Base-by-base conservation (phyloP, 1,140 invertebrate species). In the Pogonomyrmex barbatus region DNA sequence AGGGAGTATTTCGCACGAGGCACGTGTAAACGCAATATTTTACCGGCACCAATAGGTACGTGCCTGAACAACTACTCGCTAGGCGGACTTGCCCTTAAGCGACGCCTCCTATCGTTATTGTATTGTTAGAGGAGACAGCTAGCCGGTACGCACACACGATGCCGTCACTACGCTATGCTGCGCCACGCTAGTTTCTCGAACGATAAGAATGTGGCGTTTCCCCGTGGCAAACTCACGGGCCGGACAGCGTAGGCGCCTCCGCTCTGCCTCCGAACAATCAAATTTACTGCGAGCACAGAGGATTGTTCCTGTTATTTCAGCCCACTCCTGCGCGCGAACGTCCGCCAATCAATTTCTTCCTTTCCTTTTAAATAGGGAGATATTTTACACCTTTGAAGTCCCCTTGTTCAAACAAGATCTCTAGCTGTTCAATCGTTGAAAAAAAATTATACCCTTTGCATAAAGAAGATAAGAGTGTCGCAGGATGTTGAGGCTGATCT, bases 171-270 rank as follows among this genome's bases (percentile, higher is more conserved):
- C 77, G 33, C 54, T 58, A 45, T 47, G 47, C 30, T 30, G 33
- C 52, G 67, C 54, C 58, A 65, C 42, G 63, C 79, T 30, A 71
- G 79, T 68, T 87, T 76, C 54, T 54, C 70, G 68, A 52, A 88
- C 81, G 83, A 91, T 91, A 91, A 91, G 90, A 89, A 86, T 91
- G 87, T 84, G 81, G 68, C 88, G 76, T 86, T 86, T 81, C 52
- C 36, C 54, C 24, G n/a, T 63, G 45, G 62, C 42, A 36, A 65
- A 47, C 58, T 71, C 58, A 30, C 84, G 36, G 36, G 65, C 73
- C 87, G 89, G 86, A 89, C 83, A 82, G 71, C 79, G 65, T 85
- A 85, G 88, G 88, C 87, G 24, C 24, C 24, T 24, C 24, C 75
- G 83, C 52, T 54, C 65, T 89, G 76, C 60, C 88, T 77, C 63